phyloP scores from a whole-genome alignment of 2,113 vertebrate genomes.

The Colinus virginianus region DNA sequence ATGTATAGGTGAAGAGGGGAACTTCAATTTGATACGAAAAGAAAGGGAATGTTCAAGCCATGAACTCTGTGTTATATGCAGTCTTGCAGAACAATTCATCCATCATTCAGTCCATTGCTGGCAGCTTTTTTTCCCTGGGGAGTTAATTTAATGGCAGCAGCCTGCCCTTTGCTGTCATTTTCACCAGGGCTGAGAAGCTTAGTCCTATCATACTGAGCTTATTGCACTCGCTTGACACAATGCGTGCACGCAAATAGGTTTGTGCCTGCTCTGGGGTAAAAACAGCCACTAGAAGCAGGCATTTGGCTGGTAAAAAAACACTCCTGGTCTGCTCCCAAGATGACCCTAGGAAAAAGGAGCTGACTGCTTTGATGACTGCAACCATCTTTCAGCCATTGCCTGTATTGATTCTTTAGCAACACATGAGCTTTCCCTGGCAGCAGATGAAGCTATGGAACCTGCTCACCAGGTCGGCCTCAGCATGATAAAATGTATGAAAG shows the following conservation, averaged over 20 bases:
- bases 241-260: neutral
- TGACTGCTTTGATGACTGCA: neutral
- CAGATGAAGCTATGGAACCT: neutral
- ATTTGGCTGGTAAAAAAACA: neutral
- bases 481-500: neutral
- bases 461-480: neutral
- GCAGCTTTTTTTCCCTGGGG: slow-evolving; percentile 33
- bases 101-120: slow-evolving; percentile 26
- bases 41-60: neutral
- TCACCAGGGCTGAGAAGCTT: neutral
- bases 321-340: neutral
- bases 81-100: slow-evolving; percentile 28
- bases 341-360: neutral
- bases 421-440: neutral
- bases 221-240: neutral
- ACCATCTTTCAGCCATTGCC: neutral
- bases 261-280: neutral
- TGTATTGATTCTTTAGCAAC: neutral
- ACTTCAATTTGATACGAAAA: neutral
- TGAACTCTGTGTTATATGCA: neutral
- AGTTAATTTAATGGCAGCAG: slow-evolving; percentile 35
- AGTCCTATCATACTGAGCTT: neutral
- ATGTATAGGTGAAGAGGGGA: neutral
- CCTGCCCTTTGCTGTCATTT: slow-evolving; percentile 38
- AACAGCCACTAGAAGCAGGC: neutral